Base-by-base conservation (phyloP, 2,888 invertebrate species). In the Drosophila birchii region DNA sequence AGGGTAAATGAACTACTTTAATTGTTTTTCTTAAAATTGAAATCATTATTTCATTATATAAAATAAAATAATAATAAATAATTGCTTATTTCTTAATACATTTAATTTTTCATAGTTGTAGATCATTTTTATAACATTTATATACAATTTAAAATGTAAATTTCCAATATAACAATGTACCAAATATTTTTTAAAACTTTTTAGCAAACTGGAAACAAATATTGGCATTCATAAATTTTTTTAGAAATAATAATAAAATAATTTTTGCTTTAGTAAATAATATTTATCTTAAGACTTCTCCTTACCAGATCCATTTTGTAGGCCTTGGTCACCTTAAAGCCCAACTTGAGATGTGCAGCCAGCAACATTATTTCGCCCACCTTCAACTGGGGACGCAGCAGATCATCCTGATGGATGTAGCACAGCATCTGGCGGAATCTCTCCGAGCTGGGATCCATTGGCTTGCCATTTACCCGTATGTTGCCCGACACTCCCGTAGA, bases 331-430 rank as follows among this genome's bases (percentile, higher is more conserved):
- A 96, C 95, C 58, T 94, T 94, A 79, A 93, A 95, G 47, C 97
- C 96, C 57, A 97, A 94, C 91, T 97, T 97, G 62, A 97, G 94
- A 78, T 97, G 95, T 4, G 97, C 96, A 0, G 97, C 96, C 58
- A 96, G 94, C 86, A 95, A 94, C 96, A 97, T 96, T 80, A 97
- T 94, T 93, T 97, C 97, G 87, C 95, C 94, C 53, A 96, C 95
- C 60, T 96, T 95, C 80, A 98, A 93, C 85, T 96, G 94, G 34
- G 95, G 94, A 76, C 97, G 94, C 87, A 97, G 92, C 88, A 95
- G 94, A 91, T 96, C 96, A 72, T 96, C 95, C 91, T 97, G 97
- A 92, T 97, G 96, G 88, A 97, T 97, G 93, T 97, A 97, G 82
- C 96, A 96, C 2, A 96, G 96, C 39, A 96, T 94, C 80, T 95